Base-by-base conservation (phyloP, 2,888 invertebrate species). In the Steromphala cineraria region DNA sequence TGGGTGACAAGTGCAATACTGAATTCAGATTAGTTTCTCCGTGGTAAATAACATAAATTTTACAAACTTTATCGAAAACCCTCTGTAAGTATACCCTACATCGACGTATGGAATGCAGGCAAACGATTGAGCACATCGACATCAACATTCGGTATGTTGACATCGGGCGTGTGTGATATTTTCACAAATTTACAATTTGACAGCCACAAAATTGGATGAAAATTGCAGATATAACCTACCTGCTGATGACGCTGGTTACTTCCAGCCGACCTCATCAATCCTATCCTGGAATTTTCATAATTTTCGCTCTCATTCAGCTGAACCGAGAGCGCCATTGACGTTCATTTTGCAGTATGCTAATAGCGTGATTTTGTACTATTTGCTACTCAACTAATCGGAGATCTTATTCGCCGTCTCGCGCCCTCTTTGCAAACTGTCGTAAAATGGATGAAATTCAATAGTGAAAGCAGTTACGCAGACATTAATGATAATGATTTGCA, bases 341-440 rank as follows among this genome's bases (percentile, higher is more conserved):
- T 80, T 85, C 87, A 87, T 87, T 84, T 86, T 88, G 85, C 84
- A 83, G 80, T 87, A 86, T 87, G 82, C 82, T 83, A 85, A 85
- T 84, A 78, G 81, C 56, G 75, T 80, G 78, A 62, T 71, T 77
- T 82, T 55, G 74, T 79, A 79, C 78, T 67, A 55, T 82, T 53
- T 80, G 77, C 76, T 31, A 5, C 71, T 40, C 71, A 17, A 71
- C 71, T 15, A 15, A 71, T 71, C 7, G 13, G 1, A 56, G 19
- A 5, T 21, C 5, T 15, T 19, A 19, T 1, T 67, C 80, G 71
- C 77, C 80, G 71, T 78, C 77, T 40, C 67, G 76, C 24, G 67
- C 13, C 75, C 21, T 55, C 55, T 31, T 56, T 17, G 46, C 52
- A 19, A 53, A 28, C 36, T 31, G 75, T 19, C 52, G 62, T 46